Evolutionary conservation across 2,113 vertebrate species (phyloP).

Genomic region (Falcunculus frontatus): DNA sequence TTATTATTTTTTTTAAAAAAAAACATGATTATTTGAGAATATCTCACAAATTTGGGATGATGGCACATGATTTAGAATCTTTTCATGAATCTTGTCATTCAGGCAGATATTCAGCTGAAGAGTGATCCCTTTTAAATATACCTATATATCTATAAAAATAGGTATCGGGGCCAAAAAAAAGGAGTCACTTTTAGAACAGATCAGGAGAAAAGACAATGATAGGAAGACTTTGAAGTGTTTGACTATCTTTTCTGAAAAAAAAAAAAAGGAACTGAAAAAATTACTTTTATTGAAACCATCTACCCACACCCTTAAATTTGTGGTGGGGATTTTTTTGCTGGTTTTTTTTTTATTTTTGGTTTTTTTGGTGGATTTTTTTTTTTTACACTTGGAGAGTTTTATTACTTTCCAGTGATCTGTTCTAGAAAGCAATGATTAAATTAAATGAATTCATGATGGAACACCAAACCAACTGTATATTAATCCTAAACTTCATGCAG

Average conservation of each 20-base stretch:
- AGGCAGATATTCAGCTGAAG: background rate
- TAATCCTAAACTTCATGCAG: background rate
- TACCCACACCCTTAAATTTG: background rate
- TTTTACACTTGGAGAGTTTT: background rate
- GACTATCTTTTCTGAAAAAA: background rate
- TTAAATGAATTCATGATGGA: background rate
- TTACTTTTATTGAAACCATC: background rate
- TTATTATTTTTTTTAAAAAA: background rate
- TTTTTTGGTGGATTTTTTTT: background rate
- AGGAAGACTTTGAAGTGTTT: background rate
- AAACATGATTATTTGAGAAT: background rate
- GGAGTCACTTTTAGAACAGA: rapidly evolving
- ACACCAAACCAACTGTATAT: background rate
- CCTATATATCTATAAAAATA: background rate
- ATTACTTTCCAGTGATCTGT: background rate
- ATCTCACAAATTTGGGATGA: background rate
- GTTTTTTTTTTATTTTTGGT: background rate
- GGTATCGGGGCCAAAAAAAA: background rate
- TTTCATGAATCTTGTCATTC: background rate
- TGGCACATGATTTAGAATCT: background rate
- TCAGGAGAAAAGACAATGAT: background rate
- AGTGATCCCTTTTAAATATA: background rate
- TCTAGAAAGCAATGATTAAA: background rate
- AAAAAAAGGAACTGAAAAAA: background rate
- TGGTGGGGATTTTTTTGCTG: background rate